Evolutionary conservation across 2,888 invertebrate genomes (phyloP).

Genomic region (Herminia tarsipennalis): DNA sequence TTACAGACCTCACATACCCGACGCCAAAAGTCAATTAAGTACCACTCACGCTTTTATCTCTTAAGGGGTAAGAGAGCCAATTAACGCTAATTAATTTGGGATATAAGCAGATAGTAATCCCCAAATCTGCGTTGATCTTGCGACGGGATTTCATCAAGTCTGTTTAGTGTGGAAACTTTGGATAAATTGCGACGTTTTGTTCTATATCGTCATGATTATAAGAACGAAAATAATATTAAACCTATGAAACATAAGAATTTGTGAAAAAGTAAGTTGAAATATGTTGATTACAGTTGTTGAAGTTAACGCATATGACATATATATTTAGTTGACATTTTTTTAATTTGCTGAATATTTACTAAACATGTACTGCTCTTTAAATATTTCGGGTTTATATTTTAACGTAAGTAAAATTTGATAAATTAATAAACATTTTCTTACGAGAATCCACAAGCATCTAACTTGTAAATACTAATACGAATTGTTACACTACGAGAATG

Average conservation of each 20-base stretch:
- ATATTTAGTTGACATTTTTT: no score
- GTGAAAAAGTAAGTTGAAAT: no score
- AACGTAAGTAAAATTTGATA: no score
- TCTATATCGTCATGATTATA: background rate
- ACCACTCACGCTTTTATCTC: slow-evolving; percentile 37
- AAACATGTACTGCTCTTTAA: no score
- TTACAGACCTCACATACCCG: slow-evolving; percentile 9
- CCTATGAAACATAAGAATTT: no score
- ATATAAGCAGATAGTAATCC: slow-evolving; percentile 41
- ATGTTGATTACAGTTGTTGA: no score
- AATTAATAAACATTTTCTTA: no score
- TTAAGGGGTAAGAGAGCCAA: slow-evolving; percentile 39
- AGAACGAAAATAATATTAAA: no score
- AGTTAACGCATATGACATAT: no score
- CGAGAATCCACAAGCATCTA: background rate
- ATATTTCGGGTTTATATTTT: no score
- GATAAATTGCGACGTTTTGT: background rate
- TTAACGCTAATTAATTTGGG: slow-evolving; percentile 44
- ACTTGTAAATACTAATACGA: background rate
- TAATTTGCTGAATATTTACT: no score
- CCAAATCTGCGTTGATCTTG: slow-evolving; percentile 30
- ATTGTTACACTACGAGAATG: background rate
- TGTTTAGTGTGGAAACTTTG: slow-evolving; percentile 18
- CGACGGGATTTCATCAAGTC: slow-evolving; percentile 24
- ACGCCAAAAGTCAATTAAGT: slow-evolving; percentile 38